phyloP scores from a whole-genome alignment of 2,113 vertebrate species.

The Lophura nycthemera region DNA sequence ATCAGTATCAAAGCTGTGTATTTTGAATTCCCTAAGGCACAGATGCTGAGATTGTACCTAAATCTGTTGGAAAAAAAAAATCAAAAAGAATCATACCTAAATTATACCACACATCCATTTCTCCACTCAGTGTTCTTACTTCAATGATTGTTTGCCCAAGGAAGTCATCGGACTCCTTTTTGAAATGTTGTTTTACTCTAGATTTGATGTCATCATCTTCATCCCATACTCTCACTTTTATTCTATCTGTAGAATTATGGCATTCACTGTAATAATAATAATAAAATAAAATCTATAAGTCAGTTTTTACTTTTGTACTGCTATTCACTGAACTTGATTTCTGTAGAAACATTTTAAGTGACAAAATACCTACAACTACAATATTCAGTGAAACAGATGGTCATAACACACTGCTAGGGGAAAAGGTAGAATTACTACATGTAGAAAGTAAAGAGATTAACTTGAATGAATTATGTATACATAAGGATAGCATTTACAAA shows the following conservation, averaged over 20 bases:
- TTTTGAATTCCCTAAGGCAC: not conserved
- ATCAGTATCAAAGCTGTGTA: not conserved
- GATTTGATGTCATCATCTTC: slow-evolving; percentile 99
- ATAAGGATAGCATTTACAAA: not conserved
- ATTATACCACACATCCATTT: slow-evolving; percentile 99
- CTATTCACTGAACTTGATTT: not conserved
- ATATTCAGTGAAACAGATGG: not conserved
- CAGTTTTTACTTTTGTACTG: not conserved
- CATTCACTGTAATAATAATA: slow-evolving; percentile 86
- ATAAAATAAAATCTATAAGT: not conserved
- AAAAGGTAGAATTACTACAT: not conserved
- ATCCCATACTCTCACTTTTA: slow-evolving; percentile 98
- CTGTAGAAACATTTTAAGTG: not conserved
- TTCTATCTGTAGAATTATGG: slow-evolving; percentile 97
- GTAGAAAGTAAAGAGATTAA: not conserved
- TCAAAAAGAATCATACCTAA: slow-evolving; percentile 82
- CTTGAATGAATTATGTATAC: not conserved
- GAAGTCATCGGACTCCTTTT: slow-evolving; percentile 97
- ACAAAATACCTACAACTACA: not conserved
- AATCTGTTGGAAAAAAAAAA: not conserved
- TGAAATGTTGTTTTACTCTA: slow-evolving; percentile 97
- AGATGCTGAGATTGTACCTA: not conserved
- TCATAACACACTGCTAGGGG: not conserved
- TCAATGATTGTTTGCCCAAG: slow-evolving; percentile 98
- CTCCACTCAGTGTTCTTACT: slow-evolving; percentile 95